These are phyloP conservation scores for Cygnus atratus DNA, from an alignment of 2,113 vertebrate species.

Conservation along the genomic window DNA sequence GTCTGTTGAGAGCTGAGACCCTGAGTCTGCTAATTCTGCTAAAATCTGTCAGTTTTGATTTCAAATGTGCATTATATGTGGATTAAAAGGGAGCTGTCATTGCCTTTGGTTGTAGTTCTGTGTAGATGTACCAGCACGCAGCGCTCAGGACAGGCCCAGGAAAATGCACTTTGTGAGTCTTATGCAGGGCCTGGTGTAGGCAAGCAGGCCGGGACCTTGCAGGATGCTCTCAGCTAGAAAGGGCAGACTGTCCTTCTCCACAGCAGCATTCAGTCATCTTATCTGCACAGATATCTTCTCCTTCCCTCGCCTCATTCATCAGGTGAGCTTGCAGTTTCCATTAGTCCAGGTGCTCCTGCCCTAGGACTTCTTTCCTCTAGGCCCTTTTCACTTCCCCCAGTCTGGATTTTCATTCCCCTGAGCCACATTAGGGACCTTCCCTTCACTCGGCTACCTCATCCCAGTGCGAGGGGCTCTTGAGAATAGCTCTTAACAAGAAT, in stretches of 20 bases:
- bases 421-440: neutral
- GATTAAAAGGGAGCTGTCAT: neutral
- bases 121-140: neutral
- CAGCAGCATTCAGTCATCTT: neutral
- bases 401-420: neutral
- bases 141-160: neutral
- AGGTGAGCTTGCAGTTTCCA: neutral
- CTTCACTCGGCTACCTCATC: neutral
- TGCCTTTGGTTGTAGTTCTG: neutral
- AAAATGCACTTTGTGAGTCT: neutral
- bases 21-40: neutral
- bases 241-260: neutral
- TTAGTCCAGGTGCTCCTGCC: neutral
- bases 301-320: neutral
- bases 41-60: neutral
- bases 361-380: neutral
- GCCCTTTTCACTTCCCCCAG: neutral
- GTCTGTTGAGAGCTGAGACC: neutral
- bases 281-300: neutral
- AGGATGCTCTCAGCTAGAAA: neutral
- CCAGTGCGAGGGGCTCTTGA: neutral
- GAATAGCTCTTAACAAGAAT: neutral
- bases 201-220: accelerated
- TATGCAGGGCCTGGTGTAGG: neutral
- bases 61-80: neutral